phyloP scores from a whole-genome alignment of 2,888 invertebrate genomes.

The Megastigmus dorsalis region DNA sequence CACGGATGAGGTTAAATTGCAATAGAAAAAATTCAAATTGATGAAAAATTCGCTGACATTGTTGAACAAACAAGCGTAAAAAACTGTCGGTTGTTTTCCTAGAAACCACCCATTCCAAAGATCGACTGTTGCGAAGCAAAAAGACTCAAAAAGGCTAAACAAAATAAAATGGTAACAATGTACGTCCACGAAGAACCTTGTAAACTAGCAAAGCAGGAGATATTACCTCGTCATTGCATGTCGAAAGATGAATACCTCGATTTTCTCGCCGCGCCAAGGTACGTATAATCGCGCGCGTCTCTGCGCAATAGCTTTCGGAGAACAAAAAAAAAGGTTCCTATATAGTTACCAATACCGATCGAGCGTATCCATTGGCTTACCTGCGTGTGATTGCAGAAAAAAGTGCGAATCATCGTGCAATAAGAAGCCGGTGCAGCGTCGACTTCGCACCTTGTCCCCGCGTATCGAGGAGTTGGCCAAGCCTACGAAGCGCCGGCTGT shows the following conservation, averaged over 20 bases:
- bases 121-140: slow-evolving; percentile 35
- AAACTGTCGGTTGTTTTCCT: too few relatives aligned
- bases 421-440: slow-evolving; percentile 55
- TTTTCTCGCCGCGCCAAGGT: slow-evolving; percentile 64
- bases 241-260: slow-evolving; percentile 64
- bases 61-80: too few relatives aligned
- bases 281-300: slow-evolving; percentile 17
- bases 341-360: too few relatives aligned
- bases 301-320: too few relatives aligned
- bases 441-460: slow-evolving; percentile 57
- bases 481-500: slow-evolving; percentile 62
- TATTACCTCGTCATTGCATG: slow-evolving; percentile 64
- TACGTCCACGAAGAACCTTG: slow-evolving; percentile 59
- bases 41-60: too few relatives aligned
- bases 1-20: too few relatives aligned
- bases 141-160: too few relatives aligned
- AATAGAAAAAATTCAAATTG: too few relatives aligned
- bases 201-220: slow-evolving; percentile 56
- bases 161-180: slow-evolving; percentile 54
- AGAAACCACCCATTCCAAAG: background rate
- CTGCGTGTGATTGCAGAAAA: slow-evolving; percentile 56
- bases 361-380: too few relatives aligned
- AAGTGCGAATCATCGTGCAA: slow-evolving; percentile 61
- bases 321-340: background rate
- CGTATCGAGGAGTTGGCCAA: slow-evolving; percentile 65